Conservation (phyloP, 2,113 vertebrate genomes). For the Lophura nycthemera region DNA sequence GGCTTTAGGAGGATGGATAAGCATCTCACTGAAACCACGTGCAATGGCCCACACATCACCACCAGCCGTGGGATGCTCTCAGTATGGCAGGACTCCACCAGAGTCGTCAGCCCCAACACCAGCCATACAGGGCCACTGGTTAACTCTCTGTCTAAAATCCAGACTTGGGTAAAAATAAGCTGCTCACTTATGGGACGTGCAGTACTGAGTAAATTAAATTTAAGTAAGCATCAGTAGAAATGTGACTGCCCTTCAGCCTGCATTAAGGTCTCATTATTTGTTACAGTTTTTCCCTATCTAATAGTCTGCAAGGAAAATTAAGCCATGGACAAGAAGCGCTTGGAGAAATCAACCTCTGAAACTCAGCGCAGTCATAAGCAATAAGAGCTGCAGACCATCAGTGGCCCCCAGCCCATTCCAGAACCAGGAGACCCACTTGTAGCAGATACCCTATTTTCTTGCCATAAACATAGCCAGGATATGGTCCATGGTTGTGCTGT, state of each 20-base stretch:
- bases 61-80: not conserved
- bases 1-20: not conserved
- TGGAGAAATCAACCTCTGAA: not conserved
- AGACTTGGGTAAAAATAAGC: not conserved
- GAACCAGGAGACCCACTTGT: not conserved
- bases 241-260: not conserved
- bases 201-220: not conserved
- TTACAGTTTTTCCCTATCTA: not conserved
- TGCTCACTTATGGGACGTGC: not conserved
- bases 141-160: not conserved
- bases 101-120: not conserved
- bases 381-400: not conserved
- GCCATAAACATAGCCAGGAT: not conserved
- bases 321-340: not conserved
- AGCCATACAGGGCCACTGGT: not conserved
- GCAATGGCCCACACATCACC: not conserved
- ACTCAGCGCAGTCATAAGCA: not conserved
- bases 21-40: accelerated
- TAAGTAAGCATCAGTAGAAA: not conserved
- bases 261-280: not conserved
- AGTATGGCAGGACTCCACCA: not conserved
- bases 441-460: not conserved
- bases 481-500: not conserved
- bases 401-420: not conserved
- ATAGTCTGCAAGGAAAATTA: not conserved